Conservation (phyloP, 2,888 invertebrate species). For the Schizotus pectinicornis region DNA sequence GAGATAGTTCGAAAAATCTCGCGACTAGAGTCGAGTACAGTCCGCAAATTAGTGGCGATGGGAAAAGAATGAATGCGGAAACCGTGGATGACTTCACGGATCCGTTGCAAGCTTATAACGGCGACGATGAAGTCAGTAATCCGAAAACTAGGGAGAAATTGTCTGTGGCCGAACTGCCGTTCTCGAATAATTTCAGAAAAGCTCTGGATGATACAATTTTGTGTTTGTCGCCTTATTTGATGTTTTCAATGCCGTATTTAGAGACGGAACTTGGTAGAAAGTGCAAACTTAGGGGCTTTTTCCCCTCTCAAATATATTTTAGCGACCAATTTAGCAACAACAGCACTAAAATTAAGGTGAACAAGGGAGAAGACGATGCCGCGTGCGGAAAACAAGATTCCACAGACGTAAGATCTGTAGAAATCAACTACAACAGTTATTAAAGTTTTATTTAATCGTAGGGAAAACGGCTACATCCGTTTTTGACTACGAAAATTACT, state of each 20-base stretch:
- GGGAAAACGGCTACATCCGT: slow-evolving; percentile 72
- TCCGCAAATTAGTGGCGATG: slow-evolving; percentile 40
- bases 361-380: slow-evolving; percentile 35
- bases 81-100: slow-evolving; percentile 82
- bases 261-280: slow-evolving; percentile 84
- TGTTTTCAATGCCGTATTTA: slow-evolving; percentile 84
- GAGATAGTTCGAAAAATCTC: background rate
- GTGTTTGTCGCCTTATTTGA: slow-evolving; percentile 86
- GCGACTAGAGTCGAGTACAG: background rate
- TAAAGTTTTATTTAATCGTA: slow-evolving; percentile 34
- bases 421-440: background rate
- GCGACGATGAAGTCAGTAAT: slow-evolving; percentile 30
- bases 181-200: slow-evolving; percentile 74
- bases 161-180: slow-evolving; percentile 65
- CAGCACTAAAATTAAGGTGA: slow-evolving; percentile 37
- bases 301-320: slow-evolving; percentile 75
- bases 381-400: background rate
- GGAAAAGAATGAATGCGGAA: slow-evolving; percentile 59
- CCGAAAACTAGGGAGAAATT: slow-evolving; percentile 50
- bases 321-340: slow-evolving; percentile 64
- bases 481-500: slow-evolving; percentile 74
- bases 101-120: slow-evolving; percentile 66
- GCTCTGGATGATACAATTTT: slow-evolving; percentile 75
- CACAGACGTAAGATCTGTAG: background rate
- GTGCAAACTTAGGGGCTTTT: slow-evolving; percentile 74